phyloP scores from a whole-genome alignment of 2,113 vertebrate species.

The Edolisoma coerulescens region DNA sequence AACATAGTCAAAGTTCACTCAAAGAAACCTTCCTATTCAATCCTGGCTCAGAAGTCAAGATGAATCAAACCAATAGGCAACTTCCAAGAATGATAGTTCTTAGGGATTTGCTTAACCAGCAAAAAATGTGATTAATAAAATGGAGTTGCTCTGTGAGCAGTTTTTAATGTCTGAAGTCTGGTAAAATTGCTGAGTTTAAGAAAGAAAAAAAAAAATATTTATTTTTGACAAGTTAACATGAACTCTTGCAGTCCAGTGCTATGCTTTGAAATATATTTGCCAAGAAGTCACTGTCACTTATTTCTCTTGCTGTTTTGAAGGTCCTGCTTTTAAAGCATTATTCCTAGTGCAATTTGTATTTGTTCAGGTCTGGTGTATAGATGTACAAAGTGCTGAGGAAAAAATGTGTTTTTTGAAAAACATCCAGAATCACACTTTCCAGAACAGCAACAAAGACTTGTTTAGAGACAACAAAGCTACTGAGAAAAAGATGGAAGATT shows the following conservation, averaged over 20 bases:
- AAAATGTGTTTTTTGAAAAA: not conserved
- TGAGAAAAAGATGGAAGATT: not conserved
- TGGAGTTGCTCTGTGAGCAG: not conserved
- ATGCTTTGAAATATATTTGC: constrained; percentile 15
- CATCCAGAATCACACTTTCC: not conserved
- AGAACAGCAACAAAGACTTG: not conserved
- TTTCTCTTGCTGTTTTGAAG: not conserved
- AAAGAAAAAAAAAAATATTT: not conserved
- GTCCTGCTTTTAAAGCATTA: not conserved
- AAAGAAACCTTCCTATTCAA: not conserved
- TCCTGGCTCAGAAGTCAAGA: not conserved
- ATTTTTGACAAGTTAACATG: constrained; percentile 1
- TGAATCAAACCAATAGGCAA: not conserved
- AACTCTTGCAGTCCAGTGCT: not conserved
- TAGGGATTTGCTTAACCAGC: not conserved
- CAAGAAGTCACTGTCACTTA: not conserved
- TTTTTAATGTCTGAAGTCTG: not conserved
- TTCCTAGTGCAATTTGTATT: not conserved
- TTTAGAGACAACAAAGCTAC: not conserved
- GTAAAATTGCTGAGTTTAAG: constrained; percentile 18
- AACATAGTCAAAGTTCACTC: not conserved
- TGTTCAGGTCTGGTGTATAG: not conserved
- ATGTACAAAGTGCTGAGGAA: not conserved
- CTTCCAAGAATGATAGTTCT: not conserved
- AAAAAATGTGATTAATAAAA: not conserved